phyloP scores from a whole-genome alignment of 2,113 vertebrate genomes.

The Sapayoa aenigma region DNA sequence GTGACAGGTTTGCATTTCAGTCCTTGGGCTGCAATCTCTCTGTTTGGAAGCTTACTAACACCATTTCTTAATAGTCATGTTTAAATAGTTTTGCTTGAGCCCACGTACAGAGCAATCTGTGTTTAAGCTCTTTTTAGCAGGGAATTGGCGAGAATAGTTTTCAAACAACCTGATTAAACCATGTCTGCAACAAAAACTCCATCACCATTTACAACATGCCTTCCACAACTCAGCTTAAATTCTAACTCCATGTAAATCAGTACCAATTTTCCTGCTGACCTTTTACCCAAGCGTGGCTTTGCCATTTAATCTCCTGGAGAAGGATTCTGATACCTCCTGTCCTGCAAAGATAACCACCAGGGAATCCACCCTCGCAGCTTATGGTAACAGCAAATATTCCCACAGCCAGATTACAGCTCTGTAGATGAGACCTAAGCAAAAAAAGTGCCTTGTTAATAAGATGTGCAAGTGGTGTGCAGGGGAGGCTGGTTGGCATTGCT shows the following conservation, averaged over 20 bases:
- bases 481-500: background rate
- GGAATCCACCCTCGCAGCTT: background rate
- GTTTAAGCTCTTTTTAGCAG: background rate
- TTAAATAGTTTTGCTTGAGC: background rate
- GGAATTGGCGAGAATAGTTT: background rate
- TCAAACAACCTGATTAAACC: background rate
- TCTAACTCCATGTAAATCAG: background rate
- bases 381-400: background rate
- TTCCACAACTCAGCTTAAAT: background rate
- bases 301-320: background rate
- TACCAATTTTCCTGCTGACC: background rate
- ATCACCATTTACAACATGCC: background rate
- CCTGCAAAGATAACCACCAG: background rate
- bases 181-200: background rate
- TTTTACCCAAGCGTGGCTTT: background rate
- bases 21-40: background rate
- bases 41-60: background rate
- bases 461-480: accelerated
- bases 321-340: background rate
- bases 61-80: background rate
- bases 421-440: background rate
- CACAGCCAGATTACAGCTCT: background rate
- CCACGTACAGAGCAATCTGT: background rate
- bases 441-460: background rate
- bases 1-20: background rate